These are phyloP conservation scores for Scaptomyza graminum DNA, from an alignment of 1,140 invertebrate genomes.

Conservation along the genomic window DNA sequence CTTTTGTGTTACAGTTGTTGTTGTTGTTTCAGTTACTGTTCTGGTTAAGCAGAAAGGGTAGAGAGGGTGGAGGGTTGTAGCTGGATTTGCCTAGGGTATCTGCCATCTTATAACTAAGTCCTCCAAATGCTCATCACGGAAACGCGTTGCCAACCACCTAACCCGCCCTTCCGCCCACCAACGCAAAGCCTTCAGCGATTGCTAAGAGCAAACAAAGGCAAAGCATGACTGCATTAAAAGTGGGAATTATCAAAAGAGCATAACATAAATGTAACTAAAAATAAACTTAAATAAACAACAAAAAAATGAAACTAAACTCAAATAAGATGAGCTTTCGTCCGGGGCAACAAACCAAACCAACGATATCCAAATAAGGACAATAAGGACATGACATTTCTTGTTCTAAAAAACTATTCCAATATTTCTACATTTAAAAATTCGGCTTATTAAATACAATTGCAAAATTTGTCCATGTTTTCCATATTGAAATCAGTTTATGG, in stretches of 20 bases:
- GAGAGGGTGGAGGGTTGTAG: background rate
- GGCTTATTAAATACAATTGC: too few species aligned
- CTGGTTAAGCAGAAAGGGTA: background rate
- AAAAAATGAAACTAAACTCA: slow-evolving; percentile 5
- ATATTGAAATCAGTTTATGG: too few species aligned
- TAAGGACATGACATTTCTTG: too few species aligned
- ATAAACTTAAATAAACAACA: background rate
- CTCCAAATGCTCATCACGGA: slow-evolving; percentile 36
- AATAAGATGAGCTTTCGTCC: background rate
- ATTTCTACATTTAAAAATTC: too few species aligned
- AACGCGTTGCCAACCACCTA: slow-evolving; percentile 3
- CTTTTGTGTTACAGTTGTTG: slow-evolving; percentile 23
- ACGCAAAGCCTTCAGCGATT: background rate
- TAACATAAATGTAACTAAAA: background rate
- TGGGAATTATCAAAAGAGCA: slow-evolving; percentile 12
- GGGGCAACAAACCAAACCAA: slow-evolving; percentile 10
- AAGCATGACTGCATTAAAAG: slow-evolving; percentile 23
- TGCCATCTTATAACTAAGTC: slow-evolving; percentile 39
- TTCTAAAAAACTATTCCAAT: too few species aligned
- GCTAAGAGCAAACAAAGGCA: slow-evolving; percentile 18
- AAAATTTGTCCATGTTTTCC: too few species aligned
- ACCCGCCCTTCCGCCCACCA: too few species aligned
- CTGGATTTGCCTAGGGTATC: background rate
- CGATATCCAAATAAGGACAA: too few species aligned
- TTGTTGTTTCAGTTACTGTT: background rate